phyloP scores from a whole-genome alignment of 2,888 invertebrate species.

The Coenonympha arcania region DNA sequence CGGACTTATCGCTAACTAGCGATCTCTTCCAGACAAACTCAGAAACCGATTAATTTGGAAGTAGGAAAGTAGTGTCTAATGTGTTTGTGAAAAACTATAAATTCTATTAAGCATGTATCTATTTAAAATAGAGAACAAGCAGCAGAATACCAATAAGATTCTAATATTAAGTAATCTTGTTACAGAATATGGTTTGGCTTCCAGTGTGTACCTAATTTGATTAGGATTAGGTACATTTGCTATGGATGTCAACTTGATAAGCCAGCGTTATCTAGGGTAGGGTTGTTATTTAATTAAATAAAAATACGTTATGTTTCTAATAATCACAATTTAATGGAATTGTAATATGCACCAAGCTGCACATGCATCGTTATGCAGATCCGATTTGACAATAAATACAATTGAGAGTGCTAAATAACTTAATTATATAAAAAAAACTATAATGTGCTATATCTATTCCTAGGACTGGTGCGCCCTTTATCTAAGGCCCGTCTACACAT shows the following conservation, averaged over 20 bases:
- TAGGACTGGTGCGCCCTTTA: slow-evolving; percentile 62
- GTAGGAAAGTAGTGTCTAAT: too few relatives aligned
- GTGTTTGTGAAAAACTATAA: too few relatives aligned
- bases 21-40: too few relatives aligned
- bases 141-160: too few relatives aligned
- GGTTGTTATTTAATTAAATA: slow-evolving; percentile 15
- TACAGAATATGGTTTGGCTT: slow-evolving; percentile 15
- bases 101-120: too few relatives aligned
- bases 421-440: slow-evolving; percentile 46
- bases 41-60: too few relatives aligned
- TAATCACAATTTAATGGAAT: slow-evolving; percentile 73
- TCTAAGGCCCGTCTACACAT: not conserved
- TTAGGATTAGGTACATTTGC: slow-evolving; percentile 8
- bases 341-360: slow-evolving; percentile 68
- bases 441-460: slow-evolving; percentile 55
- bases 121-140: too few relatives aligned
- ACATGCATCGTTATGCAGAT: slow-evolving; percentile 59
- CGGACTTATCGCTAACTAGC: too few relatives aligned
- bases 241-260: not conserved
- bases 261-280: slow-evolving; percentile 5
- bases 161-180: slow-evolving; percentile 5
- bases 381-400: slow-evolving; percentile 63
- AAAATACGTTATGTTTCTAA: slow-evolving; percentile 46
- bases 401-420: slow-evolving; percentile 64
- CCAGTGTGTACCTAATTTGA: slow-evolving; percentile 1